phyloP scores from a whole-genome alignment of 2,113 vertebrate species.

The Lutjanus erythropterus region DNA sequence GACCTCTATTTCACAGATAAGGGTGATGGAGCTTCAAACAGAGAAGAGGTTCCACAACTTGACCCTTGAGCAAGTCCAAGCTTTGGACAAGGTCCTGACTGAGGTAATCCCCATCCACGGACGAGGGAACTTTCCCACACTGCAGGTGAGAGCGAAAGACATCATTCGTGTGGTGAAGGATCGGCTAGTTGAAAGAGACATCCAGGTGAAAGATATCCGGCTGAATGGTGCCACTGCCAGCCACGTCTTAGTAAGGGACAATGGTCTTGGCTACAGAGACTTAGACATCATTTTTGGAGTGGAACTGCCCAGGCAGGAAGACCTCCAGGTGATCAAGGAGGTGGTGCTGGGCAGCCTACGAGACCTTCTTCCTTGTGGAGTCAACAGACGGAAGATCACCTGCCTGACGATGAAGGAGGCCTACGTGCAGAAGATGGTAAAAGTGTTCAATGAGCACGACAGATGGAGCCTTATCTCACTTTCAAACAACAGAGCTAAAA shows the following conservation, averaged over 20 bases:
- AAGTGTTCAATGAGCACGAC: conserved; percentile 92
- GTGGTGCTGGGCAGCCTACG: conserved; percentile 91
- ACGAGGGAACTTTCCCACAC: conserved; percentile 94
- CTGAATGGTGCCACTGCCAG: conserved; percentile 97
- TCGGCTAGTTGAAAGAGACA: conserved; percentile 89
- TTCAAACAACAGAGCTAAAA: conserved; percentile 95
- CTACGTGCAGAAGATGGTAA: conserved; percentile 98
- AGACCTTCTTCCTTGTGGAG: conserved; percentile 86
- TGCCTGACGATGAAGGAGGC: conserved; percentile 93
- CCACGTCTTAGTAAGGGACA: conserved; percentile 92
- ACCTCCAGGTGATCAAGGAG: conserved; percentile 96
- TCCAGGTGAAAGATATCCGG: conserved; percentile 91
- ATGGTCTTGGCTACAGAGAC: conserved; percentile 92
- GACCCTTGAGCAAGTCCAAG: conserved; percentile 82
- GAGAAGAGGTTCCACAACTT: conserved; percentile 90
- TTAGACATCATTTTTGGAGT: conserved; percentile 96
- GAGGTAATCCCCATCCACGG: conserved; percentile 96
- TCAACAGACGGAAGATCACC: conserved; percentile 96
- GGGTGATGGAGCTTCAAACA: conserved; percentile 65
- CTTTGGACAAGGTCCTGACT: conserved; percentile 88
- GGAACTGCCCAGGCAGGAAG: conserved; percentile 90
- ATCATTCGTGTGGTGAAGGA: conserved; percentile 93
- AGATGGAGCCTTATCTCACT: conserved; percentile 97
- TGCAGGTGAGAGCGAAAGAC: conserved; percentile 95
- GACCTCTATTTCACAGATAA: conserved; percentile 63